phyloP scores from a whole-genome alignment of 92 coral and sea anemone genomes.

The Zoanthus sociatus region DNA sequence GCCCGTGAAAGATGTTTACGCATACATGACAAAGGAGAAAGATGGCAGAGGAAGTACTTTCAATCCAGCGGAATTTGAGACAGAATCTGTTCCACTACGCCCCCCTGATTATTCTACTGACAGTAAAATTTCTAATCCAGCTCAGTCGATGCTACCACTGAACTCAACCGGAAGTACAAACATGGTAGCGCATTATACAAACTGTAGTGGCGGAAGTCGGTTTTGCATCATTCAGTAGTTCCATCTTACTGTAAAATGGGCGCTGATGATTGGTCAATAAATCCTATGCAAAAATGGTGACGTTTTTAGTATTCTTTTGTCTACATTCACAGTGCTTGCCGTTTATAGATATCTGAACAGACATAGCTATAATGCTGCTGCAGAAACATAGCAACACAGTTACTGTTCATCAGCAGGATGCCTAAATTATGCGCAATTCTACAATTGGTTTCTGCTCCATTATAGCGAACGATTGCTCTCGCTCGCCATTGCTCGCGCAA shows the following conservation, averaged over 20 bases:
- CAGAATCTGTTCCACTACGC: slow-evolving; percentile 70
- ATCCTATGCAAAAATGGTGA: too few relatives aligned
- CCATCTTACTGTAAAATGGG: neutral
- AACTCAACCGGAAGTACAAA: slow-evolving; percentile 57
- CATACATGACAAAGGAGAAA: slow-evolving; percentile 55
- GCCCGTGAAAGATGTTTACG: slow-evolving; percentile 64
- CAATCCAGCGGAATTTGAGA: slow-evolving; percentile 64
- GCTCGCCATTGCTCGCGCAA: too few relatives aligned
- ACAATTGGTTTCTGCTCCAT: too few relatives aligned
- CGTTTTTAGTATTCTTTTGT: too few relatives aligned
- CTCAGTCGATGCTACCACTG: slow-evolving; percentile 51
- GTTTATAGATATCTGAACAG: too few relatives aligned
- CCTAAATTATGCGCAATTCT: too few relatives aligned
- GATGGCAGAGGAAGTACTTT: slow-evolving; percentile 58
- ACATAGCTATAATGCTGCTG: too few relatives aligned
- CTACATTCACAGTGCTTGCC: too few relatives aligned
- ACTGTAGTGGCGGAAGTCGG: slow-evolving; percentile 84
- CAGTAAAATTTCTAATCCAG: slow-evolving; percentile 66
- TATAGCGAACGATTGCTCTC: too few relatives aligned
- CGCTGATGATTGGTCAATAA: too few relatives aligned
- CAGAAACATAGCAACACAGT: too few relatives aligned
- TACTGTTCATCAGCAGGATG: too few relatives aligned
- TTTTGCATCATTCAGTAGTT: slow-evolving; percentile 84
- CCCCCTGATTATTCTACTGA: slow-evolving; percentile 69
- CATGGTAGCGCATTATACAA: slow-evolving; percentile 69